These are phyloP conservation scores for Petrocephalus microphthalmus DNA, from an alignment of 2,113 vertebrate genomes.

Conservation along the genomic window DNA sequence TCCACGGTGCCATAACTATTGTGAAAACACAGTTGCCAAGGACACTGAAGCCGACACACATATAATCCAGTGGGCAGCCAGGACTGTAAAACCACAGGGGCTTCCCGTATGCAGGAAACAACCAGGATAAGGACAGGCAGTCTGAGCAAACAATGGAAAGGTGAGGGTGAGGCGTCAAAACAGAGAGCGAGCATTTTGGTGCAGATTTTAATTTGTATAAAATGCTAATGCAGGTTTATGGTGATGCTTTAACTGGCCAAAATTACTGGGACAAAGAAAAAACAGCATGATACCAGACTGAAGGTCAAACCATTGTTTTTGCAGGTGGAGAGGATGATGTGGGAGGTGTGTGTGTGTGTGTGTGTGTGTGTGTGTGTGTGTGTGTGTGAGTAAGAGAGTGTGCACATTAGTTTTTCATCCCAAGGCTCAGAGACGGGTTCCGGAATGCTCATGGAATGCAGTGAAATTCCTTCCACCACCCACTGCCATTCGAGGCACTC, in stretches of 20 bases:
- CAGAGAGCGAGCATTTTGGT: not conserved
- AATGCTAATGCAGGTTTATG: not conserved
- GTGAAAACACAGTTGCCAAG: not conserved
- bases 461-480: conserved; percentile 40
- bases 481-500: conserved; percentile 20
- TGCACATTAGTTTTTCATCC: not conserved
- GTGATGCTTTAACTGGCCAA: not conserved
- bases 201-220: not conserved
- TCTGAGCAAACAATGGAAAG: not conserved
- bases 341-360: conserved; percentile 4
- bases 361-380: not conserved
- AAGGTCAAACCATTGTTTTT: conserved; percentile 17
- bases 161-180: not conserved
- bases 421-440: conserved; percentile 24
- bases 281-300: not conserved
- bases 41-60: not conserved
- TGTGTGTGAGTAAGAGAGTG: not conserved
- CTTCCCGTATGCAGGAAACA: not conserved
- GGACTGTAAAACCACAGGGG: not conserved
- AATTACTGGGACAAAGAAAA: not conserved
- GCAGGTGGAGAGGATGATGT: conserved; percentile 7
- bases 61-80: not conserved
- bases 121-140: not conserved
- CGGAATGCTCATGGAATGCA: conserved; percentile 44
- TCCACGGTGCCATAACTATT: conserved; percentile 1